phyloP scores from a whole-genome alignment of 1,140 invertebrate species.

The Hormaphis cornu region DNA sequence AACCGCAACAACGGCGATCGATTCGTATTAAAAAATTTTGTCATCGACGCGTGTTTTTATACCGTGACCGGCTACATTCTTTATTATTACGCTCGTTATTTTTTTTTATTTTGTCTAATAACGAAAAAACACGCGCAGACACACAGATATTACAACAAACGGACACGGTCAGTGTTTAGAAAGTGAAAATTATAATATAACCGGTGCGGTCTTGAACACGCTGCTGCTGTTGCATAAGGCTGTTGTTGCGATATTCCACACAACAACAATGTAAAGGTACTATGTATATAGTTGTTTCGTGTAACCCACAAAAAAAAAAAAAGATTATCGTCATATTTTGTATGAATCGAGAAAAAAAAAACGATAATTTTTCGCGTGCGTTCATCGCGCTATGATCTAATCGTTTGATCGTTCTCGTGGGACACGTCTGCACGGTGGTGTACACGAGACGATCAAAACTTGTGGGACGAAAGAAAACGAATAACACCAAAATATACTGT shows the following conservation, averaged over 20 bases:
- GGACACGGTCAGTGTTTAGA: constrained; percentile 31
- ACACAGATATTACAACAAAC: constrained; percentile 20
- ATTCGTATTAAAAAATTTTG: not conserved
- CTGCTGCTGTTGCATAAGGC: constrained; percentile 14
- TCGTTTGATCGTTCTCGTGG: too few relatives aligned
- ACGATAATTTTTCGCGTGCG: not conserved
- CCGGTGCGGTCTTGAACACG: constrained; percentile 22
- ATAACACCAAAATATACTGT: too few relatives aligned
- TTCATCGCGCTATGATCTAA: too few relatives aligned
- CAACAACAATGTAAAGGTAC: not conserved
- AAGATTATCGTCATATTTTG: too few relatives aligned
- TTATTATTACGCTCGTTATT: not conserved
- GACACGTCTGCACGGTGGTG: too few relatives aligned
- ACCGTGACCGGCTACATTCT: constrained; percentile 13
- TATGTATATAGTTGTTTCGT: not conserved
- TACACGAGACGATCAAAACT: too few relatives aligned
- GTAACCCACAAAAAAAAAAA: not conserved
- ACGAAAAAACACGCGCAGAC: not conserved
- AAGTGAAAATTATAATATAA: constrained; percentile 31
- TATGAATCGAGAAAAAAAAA: not conserved
- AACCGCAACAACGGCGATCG: too few relatives aligned
- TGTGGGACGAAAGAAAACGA: too few relatives aligned
- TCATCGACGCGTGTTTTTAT: not conserved
- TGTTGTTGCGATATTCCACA: constrained; percentile 1
- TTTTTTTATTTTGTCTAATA: constrained; percentile 1